These are phyloP conservation scores for Myotis findleyi DNA, from an alignment of 2,797 vertebrate species.

Conservation along the genomic window DNA sequence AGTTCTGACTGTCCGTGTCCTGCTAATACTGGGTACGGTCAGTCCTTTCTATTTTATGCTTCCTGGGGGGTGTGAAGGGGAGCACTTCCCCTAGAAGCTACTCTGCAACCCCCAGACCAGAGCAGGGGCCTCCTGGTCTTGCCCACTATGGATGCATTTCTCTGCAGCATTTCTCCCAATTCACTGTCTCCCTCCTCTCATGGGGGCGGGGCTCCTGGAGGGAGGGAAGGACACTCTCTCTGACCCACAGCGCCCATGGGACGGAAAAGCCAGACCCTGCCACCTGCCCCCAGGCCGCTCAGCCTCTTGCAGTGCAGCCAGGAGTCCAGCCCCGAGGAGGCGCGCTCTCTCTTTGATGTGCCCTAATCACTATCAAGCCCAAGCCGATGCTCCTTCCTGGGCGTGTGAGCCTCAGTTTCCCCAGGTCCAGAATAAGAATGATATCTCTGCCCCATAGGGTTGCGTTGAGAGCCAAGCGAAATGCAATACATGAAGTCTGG, in stretches of 20 bases:
- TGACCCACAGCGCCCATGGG: background rate
- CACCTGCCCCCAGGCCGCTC: background rate
- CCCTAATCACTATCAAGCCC: background rate
- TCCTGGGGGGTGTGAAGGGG: background rate
- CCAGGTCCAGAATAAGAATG: background rate
- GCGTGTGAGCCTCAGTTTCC: background rate
- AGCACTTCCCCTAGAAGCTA: background rate
- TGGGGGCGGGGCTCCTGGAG: background rate
- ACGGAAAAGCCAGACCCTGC: background rate
- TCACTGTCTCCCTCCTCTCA: background rate
- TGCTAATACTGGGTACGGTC: background rate
- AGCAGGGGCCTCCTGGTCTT: background rate
- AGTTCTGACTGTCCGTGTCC: too few relatives aligned
- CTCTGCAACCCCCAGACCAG: background rate
- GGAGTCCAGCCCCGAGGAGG: background rate
- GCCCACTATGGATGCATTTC: accelerated
- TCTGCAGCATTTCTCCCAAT: background rate
- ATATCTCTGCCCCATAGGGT: accelerated
- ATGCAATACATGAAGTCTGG: background rate
- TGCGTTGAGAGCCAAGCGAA: background rate
- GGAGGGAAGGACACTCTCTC: background rate
- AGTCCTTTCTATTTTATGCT: background rate
- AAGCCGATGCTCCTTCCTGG: background rate
- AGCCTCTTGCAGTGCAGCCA: background rate
- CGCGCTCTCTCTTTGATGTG: background rate